Conservation (phyloP, 2,888 invertebrate species). For the Chesias legatella region DNA sequence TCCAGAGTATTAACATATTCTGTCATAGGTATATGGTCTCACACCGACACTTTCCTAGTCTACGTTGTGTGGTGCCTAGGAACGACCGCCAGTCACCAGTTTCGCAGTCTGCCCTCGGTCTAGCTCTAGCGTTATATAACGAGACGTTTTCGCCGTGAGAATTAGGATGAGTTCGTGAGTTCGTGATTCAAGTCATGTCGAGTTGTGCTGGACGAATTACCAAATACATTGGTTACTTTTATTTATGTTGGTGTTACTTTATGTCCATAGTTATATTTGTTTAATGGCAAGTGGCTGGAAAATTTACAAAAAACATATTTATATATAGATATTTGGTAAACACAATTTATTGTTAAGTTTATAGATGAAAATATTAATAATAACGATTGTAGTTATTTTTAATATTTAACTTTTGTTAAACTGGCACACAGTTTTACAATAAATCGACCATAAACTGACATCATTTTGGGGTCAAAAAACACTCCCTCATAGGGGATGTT, state of each 20-base stretch:
- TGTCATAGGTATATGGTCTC: too few species aligned
- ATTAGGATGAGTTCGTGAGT: slow-evolving; percentile 10
- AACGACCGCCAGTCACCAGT: background rate
- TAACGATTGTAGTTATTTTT: too few species aligned
- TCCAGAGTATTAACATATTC: too few species aligned
- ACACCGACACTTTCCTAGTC: too few species aligned
- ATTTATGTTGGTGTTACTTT: background rate
- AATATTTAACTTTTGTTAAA: too few species aligned
- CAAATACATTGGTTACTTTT: slow-evolving; percentile 9
- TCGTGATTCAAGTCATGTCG: slow-evolving; percentile 8
- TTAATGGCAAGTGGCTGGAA: too few species aligned
- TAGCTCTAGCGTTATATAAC: slow-evolving; percentile 14
- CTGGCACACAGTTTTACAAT: too few species aligned
- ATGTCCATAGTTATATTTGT: too few species aligned
- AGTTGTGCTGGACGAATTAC: slow-evolving; percentile 9
- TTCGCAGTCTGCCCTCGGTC: background rate
- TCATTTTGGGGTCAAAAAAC: slow-evolving; percentile 1
- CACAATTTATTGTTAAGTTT: too few species aligned
- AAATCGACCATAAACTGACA: background rate
- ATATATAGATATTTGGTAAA: too few species aligned
- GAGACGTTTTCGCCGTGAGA: slow-evolving; percentile 7
- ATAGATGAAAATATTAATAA: too few species aligned
- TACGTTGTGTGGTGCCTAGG: background rate
- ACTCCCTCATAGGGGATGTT: slow-evolving; percentile 5
- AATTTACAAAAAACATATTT: too few species aligned